phyloP scores from a whole-genome alignment of 2,888 invertebrate genomes.

The Rhagium mordax region DNA sequence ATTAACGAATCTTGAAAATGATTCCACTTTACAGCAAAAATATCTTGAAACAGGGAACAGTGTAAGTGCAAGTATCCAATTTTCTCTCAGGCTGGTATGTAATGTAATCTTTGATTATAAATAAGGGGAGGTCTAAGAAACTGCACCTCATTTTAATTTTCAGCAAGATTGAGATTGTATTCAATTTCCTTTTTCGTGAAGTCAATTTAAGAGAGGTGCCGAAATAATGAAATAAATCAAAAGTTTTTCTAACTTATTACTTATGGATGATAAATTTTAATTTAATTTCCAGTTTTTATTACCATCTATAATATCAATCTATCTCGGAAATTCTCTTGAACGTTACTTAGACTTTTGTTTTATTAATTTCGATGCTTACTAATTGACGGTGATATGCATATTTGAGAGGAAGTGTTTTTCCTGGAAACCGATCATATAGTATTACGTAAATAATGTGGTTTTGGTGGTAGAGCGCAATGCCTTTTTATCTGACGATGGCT shows the following conservation, averaged over 20 bases:
- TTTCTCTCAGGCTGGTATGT: slow-evolving; percentile 21
- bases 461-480: background rate
- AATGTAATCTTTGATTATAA: slow-evolving; percentile 33
- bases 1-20: background rate
- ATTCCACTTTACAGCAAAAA: background rate
- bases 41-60: slow-evolving; percentile 13
- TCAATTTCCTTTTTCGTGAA: slow-evolving; percentile 57
- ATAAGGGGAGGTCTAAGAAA: slow-evolving; percentile 21
- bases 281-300: slow-evolving; percentile 33
- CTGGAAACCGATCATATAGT: background rate
- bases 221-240: slow-evolving; percentile 56
- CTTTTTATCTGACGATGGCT: no score
- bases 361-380: background rate
- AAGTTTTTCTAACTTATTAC: slow-evolving; percentile 43
- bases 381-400: background rate
- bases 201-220: slow-evolving; percentile 56
- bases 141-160: slow-evolving; percentile 54
- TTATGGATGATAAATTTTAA: slow-evolving; percentile 42
- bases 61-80: slow-evolving; percentile 18
- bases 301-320: background rate
- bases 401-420: slow-evolving; percentile 13
- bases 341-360: background rate
- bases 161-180: slow-evolving; percentile 56
- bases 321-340: background rate
- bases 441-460: background rate